phyloP scores from a whole-genome alignment of 2,888 invertebrate species.

The Neelides folsomi region DNA sequence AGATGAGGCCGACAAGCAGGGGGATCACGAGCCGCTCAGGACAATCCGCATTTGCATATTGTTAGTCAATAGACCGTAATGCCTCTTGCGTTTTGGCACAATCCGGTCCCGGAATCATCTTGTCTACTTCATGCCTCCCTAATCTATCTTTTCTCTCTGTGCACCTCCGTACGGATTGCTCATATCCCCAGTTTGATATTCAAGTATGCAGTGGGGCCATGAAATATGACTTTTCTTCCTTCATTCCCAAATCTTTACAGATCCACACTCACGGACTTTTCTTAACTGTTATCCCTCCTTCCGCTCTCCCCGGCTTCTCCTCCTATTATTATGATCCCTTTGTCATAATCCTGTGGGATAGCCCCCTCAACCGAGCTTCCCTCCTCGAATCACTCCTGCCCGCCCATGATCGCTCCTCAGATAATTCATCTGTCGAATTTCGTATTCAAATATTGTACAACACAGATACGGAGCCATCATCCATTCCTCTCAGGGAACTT shows the following conservation, averaged over 20 bases:
- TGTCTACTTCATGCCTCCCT: slow-evolving; percentile 16
- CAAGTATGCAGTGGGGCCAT: slow-evolving; percentile 26
- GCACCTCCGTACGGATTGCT: neutral
- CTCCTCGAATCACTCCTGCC: slow-evolving; percentile 3
- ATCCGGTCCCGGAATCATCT: slow-evolving; percentile 15
- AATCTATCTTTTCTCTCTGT: slow-evolving; percentile 12
- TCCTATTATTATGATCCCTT: slow-evolving; percentile 24
- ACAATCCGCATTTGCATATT: slow-evolving; percentile 20
- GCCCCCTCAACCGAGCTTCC: slow-evolving; percentile 8
- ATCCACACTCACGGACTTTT: slow-evolving; percentile 14
- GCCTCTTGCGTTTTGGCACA: slow-evolving; percentile 19
- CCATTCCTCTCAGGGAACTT: slow-evolving; percentile 9
- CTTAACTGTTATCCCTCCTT: slow-evolving; percentile 24
- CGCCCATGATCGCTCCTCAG: slow-evolving; percentile 6
- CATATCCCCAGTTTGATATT: neutral
- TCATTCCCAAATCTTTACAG: slow-evolving; percentile 26
- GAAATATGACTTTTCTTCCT: slow-evolving; percentile 29
- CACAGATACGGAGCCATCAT: slow-evolving; percentile 11
- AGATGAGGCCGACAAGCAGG: neutral
- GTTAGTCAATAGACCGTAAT: slow-evolving; percentile 23
- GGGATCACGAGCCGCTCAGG: neutral
- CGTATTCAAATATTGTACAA: slow-evolving; percentile 22
- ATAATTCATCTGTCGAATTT: slow-evolving; percentile 24
- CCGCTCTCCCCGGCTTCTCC: slow-evolving; percentile 17
- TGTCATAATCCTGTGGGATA: slow-evolving; percentile 30